Percentiles rank a stretch among this genome's conserved stretches.
Conservation (phyloP, 92 coral and sea anemone species). For the Micromussa lordhowensis region DNA sequence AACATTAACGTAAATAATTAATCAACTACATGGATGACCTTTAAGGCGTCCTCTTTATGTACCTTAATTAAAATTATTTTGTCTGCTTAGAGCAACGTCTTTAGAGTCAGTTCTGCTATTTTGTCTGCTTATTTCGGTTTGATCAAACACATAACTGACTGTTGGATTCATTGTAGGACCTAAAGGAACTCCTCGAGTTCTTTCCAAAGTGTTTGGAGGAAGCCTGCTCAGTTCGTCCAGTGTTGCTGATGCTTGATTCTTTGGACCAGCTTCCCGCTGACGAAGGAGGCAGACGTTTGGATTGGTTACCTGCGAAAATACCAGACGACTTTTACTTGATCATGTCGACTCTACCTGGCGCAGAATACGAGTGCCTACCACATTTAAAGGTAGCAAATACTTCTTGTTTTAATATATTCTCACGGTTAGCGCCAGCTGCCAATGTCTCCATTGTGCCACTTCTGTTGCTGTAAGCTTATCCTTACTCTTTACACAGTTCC, state of each 20-base stretch:
- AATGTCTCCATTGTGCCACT: no score
- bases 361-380: slow-evolving; percentile 83
- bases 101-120: no score
- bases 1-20: no score
- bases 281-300: slow-evolving; percentile 90
- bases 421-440: no score
- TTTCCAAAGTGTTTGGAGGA: slow-evolving; percentile 88
- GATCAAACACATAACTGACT: background rate
- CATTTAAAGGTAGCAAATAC: slow-evolving; percentile 74
- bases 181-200: slow-evolving; percentile 74
- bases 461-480: no score
- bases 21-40: no score
- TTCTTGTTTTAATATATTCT: background rate
- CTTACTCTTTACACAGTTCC: no score
- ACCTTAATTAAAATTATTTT: no score
- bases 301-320: slow-evolving; percentile 86
- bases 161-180: slow-evolving; percentile 64
- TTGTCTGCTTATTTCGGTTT: background rate
- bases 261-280: slow-evolving; percentile 90
- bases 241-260: slow-evolving; percentile 92
- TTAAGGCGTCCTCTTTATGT: no score
- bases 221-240: slow-evolving; percentile 67
- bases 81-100: no score
- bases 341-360: slow-evolving; percentile 87
- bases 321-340: slow-evolving; percentile 81